Conservation (phyloP, 2,797 vertebrate genomes). For the Enteromius mattozi region DNA sequence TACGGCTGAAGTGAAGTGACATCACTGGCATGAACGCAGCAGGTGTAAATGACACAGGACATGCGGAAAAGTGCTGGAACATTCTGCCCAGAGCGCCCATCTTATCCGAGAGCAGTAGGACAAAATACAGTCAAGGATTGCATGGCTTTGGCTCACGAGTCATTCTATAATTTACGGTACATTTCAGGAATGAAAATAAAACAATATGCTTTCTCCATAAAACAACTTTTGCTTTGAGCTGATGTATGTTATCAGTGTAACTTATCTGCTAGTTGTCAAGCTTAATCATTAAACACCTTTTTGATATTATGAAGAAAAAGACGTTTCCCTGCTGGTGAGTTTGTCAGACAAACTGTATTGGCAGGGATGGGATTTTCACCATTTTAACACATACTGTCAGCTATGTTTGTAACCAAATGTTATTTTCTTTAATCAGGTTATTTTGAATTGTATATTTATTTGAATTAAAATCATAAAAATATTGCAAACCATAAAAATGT, state of each 20-base stretch:
- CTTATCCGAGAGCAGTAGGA: constrained; percentile 21
- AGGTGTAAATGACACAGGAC: constrained; percentile 59
- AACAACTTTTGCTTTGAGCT: not conserved
- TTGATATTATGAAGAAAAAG: not conserved
- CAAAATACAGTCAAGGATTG: not conserved
- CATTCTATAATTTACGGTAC: not conserved
- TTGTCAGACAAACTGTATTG: no score
- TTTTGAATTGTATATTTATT: not conserved
- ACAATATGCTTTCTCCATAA: not conserved
- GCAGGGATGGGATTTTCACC: not conserved
- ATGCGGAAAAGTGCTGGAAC: constrained; percentile 56
- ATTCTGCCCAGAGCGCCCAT: constrained; percentile 47
- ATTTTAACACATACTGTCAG: not conserved
- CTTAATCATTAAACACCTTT: not conserved
- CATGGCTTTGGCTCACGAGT: not conserved
- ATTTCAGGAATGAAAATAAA: not conserved
- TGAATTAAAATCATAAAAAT: not conserved
- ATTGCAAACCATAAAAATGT: not conserved
- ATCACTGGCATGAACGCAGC: constrained; percentile 51
- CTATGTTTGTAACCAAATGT: not conserved
- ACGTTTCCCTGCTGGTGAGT: not conserved
- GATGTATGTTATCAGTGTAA: not conserved
- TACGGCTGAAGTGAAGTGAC: constrained; percentile 58
- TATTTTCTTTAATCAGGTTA: not conserved
- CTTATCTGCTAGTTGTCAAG: not conserved